Conservation (phyloP, 2,888 invertebrate species). For the Noctua janthe region DNA sequence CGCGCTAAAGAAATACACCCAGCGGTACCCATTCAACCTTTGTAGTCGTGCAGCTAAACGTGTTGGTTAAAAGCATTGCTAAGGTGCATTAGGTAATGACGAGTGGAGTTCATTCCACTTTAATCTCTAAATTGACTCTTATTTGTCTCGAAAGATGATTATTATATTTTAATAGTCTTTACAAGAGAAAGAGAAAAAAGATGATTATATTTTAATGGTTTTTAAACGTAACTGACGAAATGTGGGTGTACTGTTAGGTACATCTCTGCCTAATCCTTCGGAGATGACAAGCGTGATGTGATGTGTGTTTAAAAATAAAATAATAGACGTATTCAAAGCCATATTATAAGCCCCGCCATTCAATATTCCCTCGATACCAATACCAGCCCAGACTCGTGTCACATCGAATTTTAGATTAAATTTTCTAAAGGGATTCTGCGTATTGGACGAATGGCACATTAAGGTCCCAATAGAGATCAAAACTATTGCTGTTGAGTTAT, state of each 20-base stretch:
- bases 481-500: conserved; percentile 42
- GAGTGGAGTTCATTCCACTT: conserved; percentile 46
- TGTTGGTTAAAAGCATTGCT: conserved; percentile 60
- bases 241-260: too few relatives aligned
- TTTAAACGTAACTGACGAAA: too few relatives aligned
- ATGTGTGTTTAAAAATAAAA: too few relatives aligned
- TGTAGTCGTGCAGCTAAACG: conserved; percentile 40
- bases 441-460: conserved; percentile 15
- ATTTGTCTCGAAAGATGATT: conserved; percentile 19
- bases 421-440: conserved; percentile 21
- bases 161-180: background rate
- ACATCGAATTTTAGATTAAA: conserved; percentile 37
- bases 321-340: background rate
- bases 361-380: conserved; percentile 24
- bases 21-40: conserved; percentile 36
- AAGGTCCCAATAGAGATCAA: conserved; percentile 25
- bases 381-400: conserved; percentile 18
- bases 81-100: conserved; percentile 58
- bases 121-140: conserved; percentile 32
- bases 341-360: conserved; percentile 15
- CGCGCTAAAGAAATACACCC: conserved; percentile 32
- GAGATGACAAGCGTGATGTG: too few relatives aligned
- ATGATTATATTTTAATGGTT: too few relatives aligned
- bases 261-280: background rate
- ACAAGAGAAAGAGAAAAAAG: background rate